Base-by-base conservation (phyloP, 1,140 invertebrate species). In the Phymastichus coffea region DNA sequence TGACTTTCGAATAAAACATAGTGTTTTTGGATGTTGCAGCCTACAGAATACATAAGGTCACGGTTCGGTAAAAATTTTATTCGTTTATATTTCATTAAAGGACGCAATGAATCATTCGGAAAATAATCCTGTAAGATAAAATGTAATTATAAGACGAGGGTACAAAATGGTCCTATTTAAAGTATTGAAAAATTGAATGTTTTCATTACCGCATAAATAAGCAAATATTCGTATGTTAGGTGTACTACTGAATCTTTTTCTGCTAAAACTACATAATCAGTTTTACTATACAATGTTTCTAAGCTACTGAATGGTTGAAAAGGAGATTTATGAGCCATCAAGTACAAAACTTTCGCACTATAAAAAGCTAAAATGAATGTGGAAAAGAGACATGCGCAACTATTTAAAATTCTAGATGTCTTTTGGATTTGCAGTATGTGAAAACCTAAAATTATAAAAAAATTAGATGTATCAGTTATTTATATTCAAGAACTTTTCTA, bases 41-140 rank as follows among this genome's bases (percentile, higher is more conserved):
- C 26, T 10, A 8, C 35, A n/a, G 40, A 19, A 26, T 63, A 62
- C 60, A 71, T 35, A 1, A 58, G 40, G 0, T 60, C 15, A 1
- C 17, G 53, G 35, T 19, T 23, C 0, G 0, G 40, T 4, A 4
- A 17, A 1, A 30, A 28, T 4, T 10, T 33, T 33, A 48, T n/a
- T 28, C 53, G 59, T 2, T 57, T 46, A 1, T 1, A 2, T 30
- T 20, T 8, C 0, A 0, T n/a, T 23, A 17, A 3, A 28, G 14
- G 4, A 17, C 17, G 4, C 10, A 44, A 46, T 0, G 4, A 10
- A 14, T 17, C 1, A 12, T 6, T 0, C 4, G 25, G 25, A 8
- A 17, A 23, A 15, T 6, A 3, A 28, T 47, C 26, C 44, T 47
- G 30, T n/a, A 26, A n/a, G 14, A 26, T 26, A 44, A 44, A 14